phyloP scores from a whole-genome alignment of 2,888 invertebrate species.

The Melieria picta region DNA sequence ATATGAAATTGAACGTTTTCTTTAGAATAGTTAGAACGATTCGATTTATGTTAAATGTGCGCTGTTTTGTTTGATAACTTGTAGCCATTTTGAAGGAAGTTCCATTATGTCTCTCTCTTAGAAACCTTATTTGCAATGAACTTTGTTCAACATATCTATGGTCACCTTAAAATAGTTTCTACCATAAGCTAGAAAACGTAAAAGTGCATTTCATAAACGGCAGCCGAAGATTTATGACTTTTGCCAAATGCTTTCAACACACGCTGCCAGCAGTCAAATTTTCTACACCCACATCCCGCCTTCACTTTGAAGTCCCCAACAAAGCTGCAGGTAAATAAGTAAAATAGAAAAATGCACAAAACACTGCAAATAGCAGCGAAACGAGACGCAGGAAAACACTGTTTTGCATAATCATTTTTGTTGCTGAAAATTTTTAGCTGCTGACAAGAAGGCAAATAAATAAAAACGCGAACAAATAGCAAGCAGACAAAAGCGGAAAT shows the following conservation, averaged over 20 bases:
- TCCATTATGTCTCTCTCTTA: too few species aligned
- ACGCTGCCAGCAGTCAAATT: background rate
- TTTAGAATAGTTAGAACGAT: too few species aligned
- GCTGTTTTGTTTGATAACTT: too few species aligned
- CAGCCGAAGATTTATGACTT: slow-evolving; percentile 6
- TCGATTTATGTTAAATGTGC: too few species aligned
- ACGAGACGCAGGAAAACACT: background rate
- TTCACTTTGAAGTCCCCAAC: too few species aligned
- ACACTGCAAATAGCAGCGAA: background rate
- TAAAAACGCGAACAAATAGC: background rate
- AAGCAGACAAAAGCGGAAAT: too few species aligned
- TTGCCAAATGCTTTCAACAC: background rate
- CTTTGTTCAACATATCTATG: too few species aligned
- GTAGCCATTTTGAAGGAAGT: too few species aligned
- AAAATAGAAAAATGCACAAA: background rate
- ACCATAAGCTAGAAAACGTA: background rate
- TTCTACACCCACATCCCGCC: too few species aligned
- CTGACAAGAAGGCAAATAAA: background rate
- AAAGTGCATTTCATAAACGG: slow-evolving; percentile 4
- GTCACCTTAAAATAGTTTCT: too few species aligned
- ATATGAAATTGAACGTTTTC: too few species aligned
- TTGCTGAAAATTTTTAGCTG: slow-evolving; percentile 6
- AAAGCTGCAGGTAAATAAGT: background rate
- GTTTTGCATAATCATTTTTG: slow-evolving; percentile 13
- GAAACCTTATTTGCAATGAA: too few species aligned